Evolutionary conservation across 2,113 vertebrate genomes (phyloP), one percentile per base, ranked within the genome.

Genomic region (Hyperopisus bebe): DNA sequence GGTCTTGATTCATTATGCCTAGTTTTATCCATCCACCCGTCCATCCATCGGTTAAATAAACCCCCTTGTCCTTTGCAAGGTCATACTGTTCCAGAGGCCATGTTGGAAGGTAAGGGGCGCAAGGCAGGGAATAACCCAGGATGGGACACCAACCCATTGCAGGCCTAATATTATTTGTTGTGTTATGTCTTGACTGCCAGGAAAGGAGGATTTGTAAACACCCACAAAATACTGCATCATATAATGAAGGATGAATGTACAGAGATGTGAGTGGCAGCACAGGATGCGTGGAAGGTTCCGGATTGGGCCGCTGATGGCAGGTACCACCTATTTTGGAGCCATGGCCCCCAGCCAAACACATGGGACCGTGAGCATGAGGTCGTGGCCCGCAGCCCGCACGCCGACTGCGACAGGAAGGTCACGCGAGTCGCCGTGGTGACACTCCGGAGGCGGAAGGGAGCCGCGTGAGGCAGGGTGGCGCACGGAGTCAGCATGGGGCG

Each of bases 351-450:
- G 39, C 48, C 50, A 19, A 55, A 89, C 88, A 84, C 70, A 82
- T 42, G 48, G 70, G 44, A 47, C 5, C 47, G 19, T 27, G 47
- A 17, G 15, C 74, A 62, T 84, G 77, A 17, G 89, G 77, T 13
- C 53, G 21, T 89, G 89, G 89, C 89, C 21, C 11, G 1, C 48
- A 35, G 50, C 77, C 77, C 13, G 35, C 80, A 9, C 24, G 2
- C 80, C 24, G 3, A 35, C 77, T 11, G 89, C n/a, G 50, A 50
- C 80, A 85, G 89, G 89, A 89, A 89, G 89, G 80, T 84, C 89
- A 89, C 89, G 7, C 77, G 24, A 89, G 89, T 53, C 53, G n/a
- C 74, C 9, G 35, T 31, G 48, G 74, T 24, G 39, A 51, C 88
- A 53, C 88, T 10, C 48, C 24, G 27, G 44, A 53, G 24, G 35